Evolutionary conservation across 2,888 invertebrate genomes (phyloP), one percentile per base, ranked within the genome.

Genomic region (Amiota minor): DNA sequence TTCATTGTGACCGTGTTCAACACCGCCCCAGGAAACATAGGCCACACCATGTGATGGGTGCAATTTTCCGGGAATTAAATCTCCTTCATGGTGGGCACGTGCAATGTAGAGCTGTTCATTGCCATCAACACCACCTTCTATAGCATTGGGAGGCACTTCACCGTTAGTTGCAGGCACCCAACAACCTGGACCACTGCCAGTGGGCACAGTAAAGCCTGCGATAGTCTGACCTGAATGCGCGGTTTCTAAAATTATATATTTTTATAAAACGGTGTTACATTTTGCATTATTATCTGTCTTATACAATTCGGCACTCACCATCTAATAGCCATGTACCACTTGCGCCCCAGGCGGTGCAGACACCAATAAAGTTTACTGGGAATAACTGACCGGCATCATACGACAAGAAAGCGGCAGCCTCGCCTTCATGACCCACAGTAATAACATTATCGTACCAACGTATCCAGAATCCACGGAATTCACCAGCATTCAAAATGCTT

Each of bases 281-380:
- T 14, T 53, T 61, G 6, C 6, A 55, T 20, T 49, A 70, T 16
- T 56, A 53, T 61, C 1, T 14, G 10, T 1, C 2, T 18, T 2
- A 46, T 50, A 35, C 6, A 35, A 35, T 35, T 35, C 2, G 35
- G 35, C 9, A 82, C 84, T 83, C 91, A 95, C 95, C 94, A 91
- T 95, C 95, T 81, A 96, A 92, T 78, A 94, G 91, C 96, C 96
- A 97, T 59, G 93, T 92, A 50, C 96, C 96, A 71, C 90, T 91
- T 12, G 96, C 94, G 18, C 96, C 96, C 95, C 96, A 96, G 68
- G 96, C 96, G 64, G 96, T 96, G 90, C 95, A 95, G 47, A 96
- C 92, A 62, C 96, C 97, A 62, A 95, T 93, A 88, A 93, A 94
- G 76, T 92, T 92, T 73, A 96, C 92, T 12, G 92, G 92, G 88